A percentile compares a stretch with the other conserved stretches of the same genome.
Conservation (phyloP, 2,888 invertebrate species). For the Capitulum mitella region DNA sequence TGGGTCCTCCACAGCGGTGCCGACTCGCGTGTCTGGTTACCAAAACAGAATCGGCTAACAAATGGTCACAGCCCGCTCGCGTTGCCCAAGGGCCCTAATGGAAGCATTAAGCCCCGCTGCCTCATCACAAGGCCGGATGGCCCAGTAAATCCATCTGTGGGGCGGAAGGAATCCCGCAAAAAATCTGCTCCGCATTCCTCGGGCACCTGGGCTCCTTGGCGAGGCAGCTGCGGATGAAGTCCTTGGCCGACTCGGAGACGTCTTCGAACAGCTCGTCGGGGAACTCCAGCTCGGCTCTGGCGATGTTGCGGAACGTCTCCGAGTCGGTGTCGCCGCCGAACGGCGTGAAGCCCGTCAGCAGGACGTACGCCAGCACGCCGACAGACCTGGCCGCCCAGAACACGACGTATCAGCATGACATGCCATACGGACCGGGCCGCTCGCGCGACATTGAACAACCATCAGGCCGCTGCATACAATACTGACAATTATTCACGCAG, state of each 20-base stretch:
- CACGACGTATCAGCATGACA: too few species aligned
- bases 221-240: conserved; percentile 84
- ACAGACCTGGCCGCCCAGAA: too few species aligned
- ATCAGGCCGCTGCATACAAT: too few species aligned
- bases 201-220: conserved; percentile 84
- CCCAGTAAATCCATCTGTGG: too few species aligned
- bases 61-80: not conserved
- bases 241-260: conserved; percentile 76
- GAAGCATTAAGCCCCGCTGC: too few species aligned
- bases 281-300: conserved; percentile 86
- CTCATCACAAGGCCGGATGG: too few species aligned
- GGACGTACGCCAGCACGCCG: conserved; percentile 87
- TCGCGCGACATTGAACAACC: too few species aligned
- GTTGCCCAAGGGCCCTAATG: too few species aligned
- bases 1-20: not conserved
- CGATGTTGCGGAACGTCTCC: conserved; percentile 95
- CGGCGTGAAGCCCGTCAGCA: conserved; percentile 71
- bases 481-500: too few species aligned
- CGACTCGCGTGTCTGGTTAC: not conserved
- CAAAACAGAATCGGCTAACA: not conserved
- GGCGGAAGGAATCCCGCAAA: too few species aligned
- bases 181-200: too few species aligned
- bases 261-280: conserved; percentile 85
- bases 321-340: conserved; percentile 94
- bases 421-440: too few species aligned